Evolutionary conservation across 2,888 invertebrate species (phyloP).

Genomic region (Plutella xylostella): DNA sequence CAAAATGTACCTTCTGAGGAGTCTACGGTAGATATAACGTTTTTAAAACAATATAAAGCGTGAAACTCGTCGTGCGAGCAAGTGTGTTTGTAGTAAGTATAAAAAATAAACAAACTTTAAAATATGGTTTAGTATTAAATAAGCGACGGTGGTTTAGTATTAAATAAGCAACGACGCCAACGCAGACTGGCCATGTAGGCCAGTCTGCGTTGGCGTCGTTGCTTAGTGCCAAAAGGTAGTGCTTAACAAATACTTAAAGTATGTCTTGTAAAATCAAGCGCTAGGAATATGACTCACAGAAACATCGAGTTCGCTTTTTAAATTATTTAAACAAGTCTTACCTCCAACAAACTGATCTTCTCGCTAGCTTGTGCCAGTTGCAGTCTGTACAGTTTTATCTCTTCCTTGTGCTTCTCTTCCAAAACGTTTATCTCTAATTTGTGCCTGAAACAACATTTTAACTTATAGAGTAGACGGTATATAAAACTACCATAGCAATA

Average conservation of each 20-base stretch:
- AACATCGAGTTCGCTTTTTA: no score
- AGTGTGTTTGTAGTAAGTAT: background rate
- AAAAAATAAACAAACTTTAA: background rate
- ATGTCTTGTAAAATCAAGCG: no score
- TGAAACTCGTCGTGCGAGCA: background rate
- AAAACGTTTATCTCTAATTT: slow-evolving; percentile 79
- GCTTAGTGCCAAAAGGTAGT: no score
- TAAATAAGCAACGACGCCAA: no score
- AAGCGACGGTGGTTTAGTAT: no score
- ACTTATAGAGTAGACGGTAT: no score
- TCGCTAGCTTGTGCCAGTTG: slow-evolving; percentile 78
- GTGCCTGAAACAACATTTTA: slow-evolving; percentile 61
- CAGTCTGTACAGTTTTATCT: slow-evolving; percentile 77
- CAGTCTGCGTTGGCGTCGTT: no score
- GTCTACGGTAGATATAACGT: background rate
- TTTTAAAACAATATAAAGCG: background rate
- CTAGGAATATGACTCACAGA: no score
- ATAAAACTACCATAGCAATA: no score
- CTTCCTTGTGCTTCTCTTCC: slow-evolving; percentile 84
- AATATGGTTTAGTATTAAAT: background rate
- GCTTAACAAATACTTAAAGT: no score
- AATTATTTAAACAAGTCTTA: slow-evolving; percentile 24
- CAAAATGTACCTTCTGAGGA: background rate
- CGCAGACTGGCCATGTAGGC: no score
- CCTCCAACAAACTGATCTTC: slow-evolving; percentile 74